These are phyloP conservation scores for Clavelina lepadiformis DNA, from an alignment of 23 tunicate species.

Conservation along the genomic window DNA sequence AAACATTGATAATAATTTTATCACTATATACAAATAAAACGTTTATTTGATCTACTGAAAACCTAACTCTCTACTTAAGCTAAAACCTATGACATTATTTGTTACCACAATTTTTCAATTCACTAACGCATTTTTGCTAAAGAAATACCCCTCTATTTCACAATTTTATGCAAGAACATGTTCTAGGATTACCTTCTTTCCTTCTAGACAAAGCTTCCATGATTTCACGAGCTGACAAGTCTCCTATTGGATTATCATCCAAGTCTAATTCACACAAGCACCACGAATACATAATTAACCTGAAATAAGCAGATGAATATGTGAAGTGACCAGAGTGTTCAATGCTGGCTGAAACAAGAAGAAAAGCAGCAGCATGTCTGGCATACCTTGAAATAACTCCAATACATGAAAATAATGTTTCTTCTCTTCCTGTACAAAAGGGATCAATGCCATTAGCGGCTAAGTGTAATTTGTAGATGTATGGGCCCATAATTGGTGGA, in stretches of 20 bases:
- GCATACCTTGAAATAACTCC: conserved; percentile 44
- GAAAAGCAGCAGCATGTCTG: too few species aligned
- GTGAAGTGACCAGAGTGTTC: too few species aligned
- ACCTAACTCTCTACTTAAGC: too few species aligned
- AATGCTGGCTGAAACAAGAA: too few species aligned
- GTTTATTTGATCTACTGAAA: too few species aligned
- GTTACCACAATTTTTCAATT: too few species aligned
- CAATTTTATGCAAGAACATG: too few species aligned
- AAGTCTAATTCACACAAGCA: conserved; percentile 61
- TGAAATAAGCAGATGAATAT: conserved; percentile 10
- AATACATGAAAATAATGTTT: conserved; percentile 49
- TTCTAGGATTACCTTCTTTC: conserved; percentile 76
- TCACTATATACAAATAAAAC: too few species aligned
- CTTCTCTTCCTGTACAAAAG: conserved; percentile 33
- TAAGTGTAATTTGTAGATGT: conserved; percentile 54
- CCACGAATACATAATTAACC: conserved; percentile 62
- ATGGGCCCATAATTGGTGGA: conserved; percentile 72
- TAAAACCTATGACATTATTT: too few species aligned
- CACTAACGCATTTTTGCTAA: too few species aligned
- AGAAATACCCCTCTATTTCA: too few species aligned
- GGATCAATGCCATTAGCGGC: conserved; percentile 78
- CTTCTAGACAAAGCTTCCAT: conserved; percentile 45
- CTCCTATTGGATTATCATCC: conserved; percentile 72
- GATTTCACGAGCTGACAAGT: conserved; percentile 52
- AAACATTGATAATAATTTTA: too few species aligned